These are phyloP conservation scores for Zalophus californianus DNA, from an alignment of 2,797 vertebrate genomes.

Conservation along the genomic window DNA sequence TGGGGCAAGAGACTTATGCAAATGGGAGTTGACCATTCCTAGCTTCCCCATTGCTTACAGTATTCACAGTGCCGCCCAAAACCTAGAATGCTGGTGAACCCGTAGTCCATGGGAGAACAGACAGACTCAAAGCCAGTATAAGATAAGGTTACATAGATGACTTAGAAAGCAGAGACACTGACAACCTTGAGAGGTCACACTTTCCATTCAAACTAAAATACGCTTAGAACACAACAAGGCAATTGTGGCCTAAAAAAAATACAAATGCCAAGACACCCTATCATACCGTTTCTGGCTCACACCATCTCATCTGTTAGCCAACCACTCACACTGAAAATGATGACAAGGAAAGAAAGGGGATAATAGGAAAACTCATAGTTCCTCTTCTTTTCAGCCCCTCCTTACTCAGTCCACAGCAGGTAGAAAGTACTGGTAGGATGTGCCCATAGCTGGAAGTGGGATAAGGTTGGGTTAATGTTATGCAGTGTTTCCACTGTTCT, in stretches of 20 bases:
- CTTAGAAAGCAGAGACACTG: not conserved
- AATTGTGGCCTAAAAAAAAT: not conserved
- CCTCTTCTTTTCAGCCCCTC: not conserved
- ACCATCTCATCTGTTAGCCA: not conserved
- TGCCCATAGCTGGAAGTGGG: not conserved
- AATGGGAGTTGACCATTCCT: not conserved
- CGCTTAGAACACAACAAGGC: not conserved
- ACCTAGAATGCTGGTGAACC: not conserved
- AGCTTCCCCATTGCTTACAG: not conserved
- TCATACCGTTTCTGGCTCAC: not conserved
- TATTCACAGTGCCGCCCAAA: not conserved
- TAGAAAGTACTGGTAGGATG: too few relatives aligned
- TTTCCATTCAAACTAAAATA: not conserved
- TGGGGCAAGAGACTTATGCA: not conserved
- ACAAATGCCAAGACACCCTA: not conserved
- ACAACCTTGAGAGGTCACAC: not conserved
- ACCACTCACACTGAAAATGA: not conserved
- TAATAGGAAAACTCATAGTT: not conserved
- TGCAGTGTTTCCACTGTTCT: not conserved
- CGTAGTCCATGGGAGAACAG: accelerated
- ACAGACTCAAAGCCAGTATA: not conserved
- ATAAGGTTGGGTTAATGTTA: not conserved
- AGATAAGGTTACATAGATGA: not conserved
- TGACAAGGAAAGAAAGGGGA: not conserved
- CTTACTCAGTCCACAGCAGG: not conserved